Conservation (phyloP, 2,797 vertebrate species). For the Anguilla anguilla region DNA sequence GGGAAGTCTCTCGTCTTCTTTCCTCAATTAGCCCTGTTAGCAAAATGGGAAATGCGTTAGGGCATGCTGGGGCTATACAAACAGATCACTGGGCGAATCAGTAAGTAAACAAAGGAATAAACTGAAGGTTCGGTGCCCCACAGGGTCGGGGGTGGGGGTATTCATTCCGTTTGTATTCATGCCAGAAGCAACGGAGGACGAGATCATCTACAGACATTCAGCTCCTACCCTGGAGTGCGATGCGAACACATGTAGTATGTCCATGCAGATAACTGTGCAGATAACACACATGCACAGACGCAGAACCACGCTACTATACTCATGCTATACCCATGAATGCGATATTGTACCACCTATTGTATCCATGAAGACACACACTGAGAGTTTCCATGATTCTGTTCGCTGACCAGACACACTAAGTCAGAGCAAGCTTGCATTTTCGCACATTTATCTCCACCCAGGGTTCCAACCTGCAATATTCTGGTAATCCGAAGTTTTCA, state of each 20-base stretch:
- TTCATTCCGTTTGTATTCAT: constrained; percentile 49
- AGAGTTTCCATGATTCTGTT: not conserved
- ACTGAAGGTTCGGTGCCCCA: constrained; percentile 24
- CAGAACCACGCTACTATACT: constrained; percentile 31
- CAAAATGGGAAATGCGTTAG: constrained; percentile 29
- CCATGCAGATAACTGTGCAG: constrained; percentile 8
- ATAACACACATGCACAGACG: constrained; percentile 18
- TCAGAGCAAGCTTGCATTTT: not conserved
- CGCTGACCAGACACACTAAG: not conserved
- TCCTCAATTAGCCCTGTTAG: constrained; percentile 46
- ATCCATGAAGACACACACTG: not conserved
- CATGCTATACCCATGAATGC: constrained; percentile 19
- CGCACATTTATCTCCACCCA: too few relatives aligned
- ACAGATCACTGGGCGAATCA: constrained; percentile 47
- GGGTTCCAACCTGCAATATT: not conserved
- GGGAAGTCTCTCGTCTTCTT: constrained; percentile 29
- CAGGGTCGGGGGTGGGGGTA: constrained; percentile 37
- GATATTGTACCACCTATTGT: not conserved
- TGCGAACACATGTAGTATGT: not conserved
- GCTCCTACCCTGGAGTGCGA: not conserved
- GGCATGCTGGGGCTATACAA: constrained; percentile 18
- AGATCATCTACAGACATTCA: not conserved
- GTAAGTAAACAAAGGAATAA: constrained; percentile 59
- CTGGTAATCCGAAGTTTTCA: not conserved
- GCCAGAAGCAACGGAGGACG: constrained; percentile 9